Conservation (phyloP, 2,113 vertebrate genomes). For the Spea multiplicata region DNA sequence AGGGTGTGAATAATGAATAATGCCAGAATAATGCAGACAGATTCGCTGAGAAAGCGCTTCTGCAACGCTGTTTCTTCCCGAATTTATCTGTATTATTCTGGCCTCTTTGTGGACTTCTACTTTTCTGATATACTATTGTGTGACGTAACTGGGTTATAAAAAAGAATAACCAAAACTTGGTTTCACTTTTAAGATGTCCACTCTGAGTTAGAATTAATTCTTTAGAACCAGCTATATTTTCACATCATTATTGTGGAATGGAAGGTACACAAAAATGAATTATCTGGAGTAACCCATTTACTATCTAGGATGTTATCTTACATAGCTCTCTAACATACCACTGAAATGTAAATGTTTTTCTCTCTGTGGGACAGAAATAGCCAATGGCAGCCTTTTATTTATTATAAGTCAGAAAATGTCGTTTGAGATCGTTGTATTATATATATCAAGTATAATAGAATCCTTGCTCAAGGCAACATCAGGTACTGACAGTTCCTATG, state of each 20-base stretch:
- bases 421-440: background rate
- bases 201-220: background rate
- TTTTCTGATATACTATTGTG: background rate
- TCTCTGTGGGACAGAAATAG: slow-evolving; percentile 4
- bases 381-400: background rate
- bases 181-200: background rate
- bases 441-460: background rate
- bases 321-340: background rate
- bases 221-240: background rate
- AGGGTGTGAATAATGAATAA: too few relatives aligned
- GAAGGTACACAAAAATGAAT: background rate
- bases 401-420: background rate
- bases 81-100: too few relatives aligned
- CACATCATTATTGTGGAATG: background rate
- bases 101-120: background rate
- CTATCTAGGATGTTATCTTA: too few relatives aligned
- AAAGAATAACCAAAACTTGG: too few relatives aligned
- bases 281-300: background rate
- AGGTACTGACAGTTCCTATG: too few relatives aligned
- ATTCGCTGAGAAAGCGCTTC: background rate
- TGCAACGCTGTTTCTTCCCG: background rate
- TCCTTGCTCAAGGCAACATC: background rate
- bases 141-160: background rate
- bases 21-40: too few relatives aligned
- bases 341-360: slow-evolving; percentile 10